Base-by-base conservation (phyloP, 2,888 invertebrate species). In the Leptodirus hochenwartii region DNA sequence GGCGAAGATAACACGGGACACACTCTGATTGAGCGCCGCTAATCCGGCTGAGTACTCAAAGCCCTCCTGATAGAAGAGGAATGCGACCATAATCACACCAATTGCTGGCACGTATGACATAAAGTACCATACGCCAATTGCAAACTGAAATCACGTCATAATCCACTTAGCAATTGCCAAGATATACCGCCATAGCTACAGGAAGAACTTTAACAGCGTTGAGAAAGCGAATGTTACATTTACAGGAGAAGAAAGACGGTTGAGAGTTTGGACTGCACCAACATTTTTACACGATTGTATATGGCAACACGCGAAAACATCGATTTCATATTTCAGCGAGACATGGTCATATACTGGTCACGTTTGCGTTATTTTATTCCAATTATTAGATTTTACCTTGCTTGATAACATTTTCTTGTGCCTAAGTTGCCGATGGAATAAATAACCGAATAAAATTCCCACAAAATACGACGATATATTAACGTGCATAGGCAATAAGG, bases 1-100 rank as follows among this genome's bases (percentile, higher is more conserved):
- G 5, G 49, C 47, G 47, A 55, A 59, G 3, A 54, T 15, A 38
- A 53, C 55, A 35, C 52, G 53, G 29, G 51, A 51, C 2, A 54
- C 26, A 1, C 52, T 51, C 29, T 54, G 54, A 39, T 58, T 61
- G 2, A 59, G 16, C 1, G 54, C 55, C n/a, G 55, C 41, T 20
- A 56, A 32, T 1, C 51, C 49, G 0, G n/a, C n/a, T n/a, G 55
- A 50, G 23, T 44, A 47, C 10, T 37, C 34, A 32, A 48, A 50
- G 12, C 50, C 46, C 4, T 50, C 40, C 13, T 40, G 8, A 17
- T 37, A 35, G 10, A 32, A 25, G 2, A 4, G 9, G 2, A 10
- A 11, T 2, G 32, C 32, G 2, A 28, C 17, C 13, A 32, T 16
- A 23, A 32, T 15, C 2, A 24, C 17, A 4, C 2, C n/a, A 10